A percentile compares a stretch with the other conserved stretches of the same genome.
Conservation (phyloP, 2,113 vertebrate species). For the Morone chrysops region DNA sequence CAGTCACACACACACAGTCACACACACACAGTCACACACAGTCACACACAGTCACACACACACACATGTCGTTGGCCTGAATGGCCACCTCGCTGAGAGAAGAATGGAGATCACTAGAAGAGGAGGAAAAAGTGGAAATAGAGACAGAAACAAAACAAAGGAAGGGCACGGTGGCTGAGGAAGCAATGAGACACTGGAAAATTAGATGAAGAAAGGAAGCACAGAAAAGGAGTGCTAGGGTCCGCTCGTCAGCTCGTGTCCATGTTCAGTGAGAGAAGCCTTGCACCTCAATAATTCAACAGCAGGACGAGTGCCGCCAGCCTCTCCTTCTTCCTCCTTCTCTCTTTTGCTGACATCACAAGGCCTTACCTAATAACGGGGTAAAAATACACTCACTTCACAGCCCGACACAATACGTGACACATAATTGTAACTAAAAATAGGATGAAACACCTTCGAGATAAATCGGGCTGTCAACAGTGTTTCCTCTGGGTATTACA, state of each 20-base stretch:
- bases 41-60: not conserved
- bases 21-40: not conserved
- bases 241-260: slow-evolving; percentile 55
- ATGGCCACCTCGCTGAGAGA: slow-evolving; percentile 38
- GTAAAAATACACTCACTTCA: slow-evolving; percentile 67
- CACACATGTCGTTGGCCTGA: not conserved
- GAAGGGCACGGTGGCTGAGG: not conserved
- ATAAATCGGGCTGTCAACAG: slow-evolving; percentile 3
- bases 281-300: slow-evolving; percentile 78
- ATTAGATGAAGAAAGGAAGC: slow-evolving; percentile 16
- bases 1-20: slow-evolving; percentile 48
- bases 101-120: no score
- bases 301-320: slow-evolving; percentile 63
- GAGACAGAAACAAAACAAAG: not conserved
- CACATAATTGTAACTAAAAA: slow-evolving; percentile 62
- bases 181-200: slow-evolving; percentile 37
- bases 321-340: slow-evolving; percentile 24
- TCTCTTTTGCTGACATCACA: slow-evolving; percentile 57
- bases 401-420: slow-evolving; percentile 37
- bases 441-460: slow-evolving; percentile 24
- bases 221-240: slow-evolving; percentile 2
- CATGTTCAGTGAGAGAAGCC: slow-evolving; percentile 55
- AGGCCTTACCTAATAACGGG: slow-evolving; percentile 59
- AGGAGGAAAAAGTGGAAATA: slow-evolving; percentile 20
- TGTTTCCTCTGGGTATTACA: not conserved